A percentile compares a stretch with the other conserved stretches of the same genome.
phyloP scores from a whole-genome alignment of 2,113 vertebrate species.

The Malurus cyaneus region DNA sequence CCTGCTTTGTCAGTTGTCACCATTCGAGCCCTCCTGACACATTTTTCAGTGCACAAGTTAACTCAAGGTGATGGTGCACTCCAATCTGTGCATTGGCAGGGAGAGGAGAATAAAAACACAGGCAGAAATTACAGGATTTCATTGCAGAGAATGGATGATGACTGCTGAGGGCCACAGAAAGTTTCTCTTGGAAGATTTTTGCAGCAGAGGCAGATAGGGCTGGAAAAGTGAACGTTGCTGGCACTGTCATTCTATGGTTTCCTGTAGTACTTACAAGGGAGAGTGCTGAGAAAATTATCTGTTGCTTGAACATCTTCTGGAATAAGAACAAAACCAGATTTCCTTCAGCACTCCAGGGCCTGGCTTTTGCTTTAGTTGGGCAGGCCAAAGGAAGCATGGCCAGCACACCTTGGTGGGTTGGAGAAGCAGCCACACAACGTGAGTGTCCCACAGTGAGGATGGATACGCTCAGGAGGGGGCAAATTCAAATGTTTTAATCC shows the following conservation, averaged over 20 bases:
- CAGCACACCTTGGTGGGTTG: not conserved
- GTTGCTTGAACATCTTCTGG: not conserved
- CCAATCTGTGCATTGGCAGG: not conserved
- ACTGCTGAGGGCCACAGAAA: not conserved
- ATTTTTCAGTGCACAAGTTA: not conserved
- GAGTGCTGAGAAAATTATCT: not conserved
- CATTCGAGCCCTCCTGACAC: not conserved
- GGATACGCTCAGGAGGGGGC: not conserved
- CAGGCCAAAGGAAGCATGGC: not conserved
- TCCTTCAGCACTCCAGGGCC: not conserved
- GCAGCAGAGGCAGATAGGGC: not conserved
- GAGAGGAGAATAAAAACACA: not conserved
- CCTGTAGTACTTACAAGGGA: not conserved
- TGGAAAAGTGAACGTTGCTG: not conserved
- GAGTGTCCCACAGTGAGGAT: not conserved
- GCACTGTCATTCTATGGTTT: not conserved
- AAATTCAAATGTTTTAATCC: constrained; percentile 49
- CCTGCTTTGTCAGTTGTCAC: not conserved
- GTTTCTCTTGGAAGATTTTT: not conserved
- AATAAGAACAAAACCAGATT: not conserved
- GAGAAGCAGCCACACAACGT: not conserved
- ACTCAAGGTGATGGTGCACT: not conserved
- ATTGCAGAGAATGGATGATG: not conserved
- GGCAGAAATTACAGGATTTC: not conserved
- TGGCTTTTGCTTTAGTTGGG: not conserved